Base-by-base conservation (phyloP, 2,113 vertebrate species). In the Hypomesus transpacificus region DNA sequence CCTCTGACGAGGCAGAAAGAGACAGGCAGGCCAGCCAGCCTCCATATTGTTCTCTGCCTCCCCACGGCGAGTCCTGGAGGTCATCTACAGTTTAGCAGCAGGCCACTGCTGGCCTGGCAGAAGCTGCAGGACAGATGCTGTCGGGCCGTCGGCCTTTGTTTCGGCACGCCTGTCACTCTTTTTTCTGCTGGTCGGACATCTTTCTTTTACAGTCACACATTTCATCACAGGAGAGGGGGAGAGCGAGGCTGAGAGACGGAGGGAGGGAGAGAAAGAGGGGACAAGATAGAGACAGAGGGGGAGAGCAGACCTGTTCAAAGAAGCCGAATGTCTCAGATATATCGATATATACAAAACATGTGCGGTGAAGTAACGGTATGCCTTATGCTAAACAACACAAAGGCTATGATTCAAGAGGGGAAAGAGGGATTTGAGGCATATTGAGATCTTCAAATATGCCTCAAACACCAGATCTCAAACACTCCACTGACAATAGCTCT, bases 31-130 rank as follows among this genome's bases (percentile, higher is more conserved):
- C 79, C 87, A 87, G 87, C 86, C 82, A 67, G 56, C 70, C 79
- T 68, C 86, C 85, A 84, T 87, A 87, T 90, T 90, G 88, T 90
- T 85, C 82, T 79, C 66, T 7, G 74, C 71, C 39, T 82, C 79
- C 69, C 78, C 20, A 74, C 83, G 84, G 87, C 80, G 88, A 82
- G 68, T 75, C 63, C 51, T 81, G 21, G 80, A 85, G 91, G 91
- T 92, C 90, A 79, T 80, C 70, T 84, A 82, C 85, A 90, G 87
- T 86, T 89, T 84, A 89, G 28, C 39, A 34, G 28, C 60, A 62
- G 58, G 68, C 71, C 70, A 46, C 67, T 80, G 66, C 73, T 34
- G 73, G 71, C 4, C 31, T 7, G 7, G 66, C 59, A 76, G 72
- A 77, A 75, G 65, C 75, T 61, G 75, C 51, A 60, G 80, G 80